These are phyloP conservation scores for Ypsolopha scabrella DNA, from an alignment of 2,888 invertebrate species.

Conservation along the genomic window DNA sequence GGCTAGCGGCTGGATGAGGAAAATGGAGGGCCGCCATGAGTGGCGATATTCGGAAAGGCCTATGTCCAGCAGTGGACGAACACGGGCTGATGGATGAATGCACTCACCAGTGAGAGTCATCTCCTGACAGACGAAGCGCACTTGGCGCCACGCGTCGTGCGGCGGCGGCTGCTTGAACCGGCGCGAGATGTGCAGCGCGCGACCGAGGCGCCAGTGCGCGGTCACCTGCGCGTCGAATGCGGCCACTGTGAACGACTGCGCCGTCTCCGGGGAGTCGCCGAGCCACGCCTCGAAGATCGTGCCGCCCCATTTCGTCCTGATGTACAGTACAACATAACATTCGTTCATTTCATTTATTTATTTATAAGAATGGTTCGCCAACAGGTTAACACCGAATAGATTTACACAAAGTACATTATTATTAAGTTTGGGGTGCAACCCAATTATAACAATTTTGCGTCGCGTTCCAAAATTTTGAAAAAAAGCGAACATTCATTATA, in stretches of 20 bases:
- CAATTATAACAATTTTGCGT: no score
- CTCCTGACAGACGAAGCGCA: conserved; percentile 34
- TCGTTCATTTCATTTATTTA: neutral
- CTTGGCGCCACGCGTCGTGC: conserved; percentile 76
- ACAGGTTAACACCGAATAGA: no score
- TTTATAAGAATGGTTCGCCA: no score
- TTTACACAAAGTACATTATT: no score
- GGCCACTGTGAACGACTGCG: conserved; percentile 73
- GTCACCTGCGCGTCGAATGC: conserved; percentile 76
- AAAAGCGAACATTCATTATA: no score
- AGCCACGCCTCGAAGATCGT: conserved; percentile 78
- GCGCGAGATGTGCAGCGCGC: conserved; percentile 27
- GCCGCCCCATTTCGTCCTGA: conserved; percentile 80
- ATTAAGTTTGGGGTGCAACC: no score
- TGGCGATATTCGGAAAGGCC: no score
- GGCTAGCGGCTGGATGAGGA: no score
- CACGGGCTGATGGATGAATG: no score
- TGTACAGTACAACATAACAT: neutral
- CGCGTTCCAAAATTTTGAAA: neutral
- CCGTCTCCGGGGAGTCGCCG: conserved; percentile 55
- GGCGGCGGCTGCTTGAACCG: conserved; percentile 29
- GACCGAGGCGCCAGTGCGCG: conserved; percentile 74
- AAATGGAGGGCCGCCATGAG: no score
- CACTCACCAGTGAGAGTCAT: no score
- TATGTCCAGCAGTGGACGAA: no score